phyloP scores from a whole-genome alignment of 2,888 invertebrate species.

The Balanococcus diminutus region DNA sequence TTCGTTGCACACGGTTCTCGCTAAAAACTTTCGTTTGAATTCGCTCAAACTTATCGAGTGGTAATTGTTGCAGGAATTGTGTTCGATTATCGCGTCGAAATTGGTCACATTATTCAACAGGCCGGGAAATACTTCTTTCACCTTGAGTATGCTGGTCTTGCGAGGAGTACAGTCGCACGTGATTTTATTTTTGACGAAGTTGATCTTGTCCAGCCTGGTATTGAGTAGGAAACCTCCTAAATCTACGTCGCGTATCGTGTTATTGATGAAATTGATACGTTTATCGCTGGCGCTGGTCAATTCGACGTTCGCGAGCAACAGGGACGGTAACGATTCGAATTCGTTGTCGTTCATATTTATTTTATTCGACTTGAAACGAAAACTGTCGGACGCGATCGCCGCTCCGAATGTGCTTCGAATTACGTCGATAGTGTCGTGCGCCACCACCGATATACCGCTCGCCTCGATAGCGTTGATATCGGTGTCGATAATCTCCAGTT shows the following conservation, averaged over 20 bases:
- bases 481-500: slow-evolving; percentile 32
- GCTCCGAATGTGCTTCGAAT: slow-evolving; percentile 42
- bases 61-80: slow-evolving; percentile 55
- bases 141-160: slow-evolving; percentile 55
- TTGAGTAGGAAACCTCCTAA: slow-evolving; percentile 56
- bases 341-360: slow-evolving; percentile 49
- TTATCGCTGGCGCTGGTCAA: slow-evolving; percentile 22
- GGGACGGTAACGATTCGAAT: slow-evolving; percentile 37
- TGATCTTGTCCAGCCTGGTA: slow-evolving; percentile 32
- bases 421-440: slow-evolving; percentile 43
- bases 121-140: slow-evolving; percentile 56
- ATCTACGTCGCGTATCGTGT: slow-evolving; percentile 53
- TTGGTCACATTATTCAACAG: slow-evolving; percentile 54
- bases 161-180: slow-evolving; percentile 56
- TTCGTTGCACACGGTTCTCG: background rate
- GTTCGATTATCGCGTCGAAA: slow-evolving; percentile 51
- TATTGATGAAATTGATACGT: slow-evolving; percentile 48
- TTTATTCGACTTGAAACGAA: slow-evolving; percentile 27
- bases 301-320: slow-evolving; percentile 13
- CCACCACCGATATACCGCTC: slow-evolving; percentile 13
- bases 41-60: slow-evolving; percentile 45
- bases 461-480: background rate
- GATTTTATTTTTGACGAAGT: slow-evolving; percentile 54
- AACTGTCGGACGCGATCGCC: background rate
- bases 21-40: slow-evolving; percentile 46